phyloP scores from a whole-genome alignment of 2,888 invertebrate species.

The Apantesis nais region DNA sequence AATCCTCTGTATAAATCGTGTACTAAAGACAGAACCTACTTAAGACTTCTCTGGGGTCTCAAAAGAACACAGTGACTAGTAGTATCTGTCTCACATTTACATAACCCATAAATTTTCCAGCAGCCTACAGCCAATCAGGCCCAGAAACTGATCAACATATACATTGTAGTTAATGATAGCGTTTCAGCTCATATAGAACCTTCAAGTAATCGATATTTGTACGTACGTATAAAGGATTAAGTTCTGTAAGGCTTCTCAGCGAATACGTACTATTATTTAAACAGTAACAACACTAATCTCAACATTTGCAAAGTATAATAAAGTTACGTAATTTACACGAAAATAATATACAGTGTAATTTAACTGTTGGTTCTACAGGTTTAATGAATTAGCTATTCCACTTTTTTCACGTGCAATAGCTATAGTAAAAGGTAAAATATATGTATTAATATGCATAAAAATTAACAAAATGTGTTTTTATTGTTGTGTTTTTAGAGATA shows the following conservation, averaged over 20 bases:
- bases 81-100: not conserved
- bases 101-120: not conserved
- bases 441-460: not conserved
- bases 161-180: not conserved
- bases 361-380: not conserved
- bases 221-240: not conserved
- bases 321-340: not conserved
- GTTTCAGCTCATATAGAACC: slow-evolving; percentile 11
- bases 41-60: not conserved
- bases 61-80: not conserved
- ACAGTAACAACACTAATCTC: not conserved
- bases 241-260: slow-evolving; percentile 10
- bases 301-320: too few species aligned
- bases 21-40: not conserved
- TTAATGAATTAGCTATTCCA: not conserved
- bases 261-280: not conserved
- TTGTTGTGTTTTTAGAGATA: not conserved
- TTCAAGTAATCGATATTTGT: slow-evolving; percentile 35
- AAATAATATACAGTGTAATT: not conserved
- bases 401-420: not conserved
- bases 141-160: not conserved
- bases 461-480: not conserved
- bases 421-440: not conserved
- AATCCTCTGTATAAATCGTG: not conserved
- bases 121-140: not conserved